Base-by-base conservation (phyloP, 1,140 invertebrate genomes). In the Copidosoma floridanum region DNA sequence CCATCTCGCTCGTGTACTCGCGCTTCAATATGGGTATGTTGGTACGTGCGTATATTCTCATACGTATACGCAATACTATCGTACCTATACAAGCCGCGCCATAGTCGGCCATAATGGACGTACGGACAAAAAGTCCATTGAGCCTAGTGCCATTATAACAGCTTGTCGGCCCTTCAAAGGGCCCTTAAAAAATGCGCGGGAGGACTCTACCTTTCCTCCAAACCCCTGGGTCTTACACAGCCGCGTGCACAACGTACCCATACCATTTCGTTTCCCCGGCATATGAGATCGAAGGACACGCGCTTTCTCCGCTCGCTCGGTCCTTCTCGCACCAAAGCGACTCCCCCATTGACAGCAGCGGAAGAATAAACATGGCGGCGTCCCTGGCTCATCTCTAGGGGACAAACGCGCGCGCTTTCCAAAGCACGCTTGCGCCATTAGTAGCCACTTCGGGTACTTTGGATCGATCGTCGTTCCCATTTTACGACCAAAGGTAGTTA, bases 181-280 rank as follows among this genome's bases (percentile, higher is more conserved):
- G n/a, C n/a, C n/a, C n/a, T n/a, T n/a, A 62, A 68, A 71, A 77
- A 75, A 74, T 73, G 71, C 71, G 72, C 73, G 75, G 74, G 72
- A 75, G 67, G 61, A 44, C 35, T 5, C 38, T 8, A n/a, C 1
- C 1, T 20, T 16, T 10, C 37, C 51, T 16, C n/a, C n/a, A n/a
- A 11, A n/a, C 14, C 51, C 1, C 12, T 11, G 3, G 2, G 2
- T 16, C 24, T 43, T 8, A n/a, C n/a, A n/a, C n/a, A n/a, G n/a
- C n/a, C n/a, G n/a, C n/a, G n/a, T n/a, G n/a, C n/a, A n/a, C n/a
- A n/a, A n/a, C n/a, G n/a, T n/a, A n/a, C n/a, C n/a, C n/a, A n/a
- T n/a, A n/a, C n/a, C 40, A 10, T 43, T 43, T 43, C 40, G 23
- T 21, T 18, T 21, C 7, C 8, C 40, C 10, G 18, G 37, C 37